A percentile compares a stretch with the other conserved stretches of the same genome.
Evolutionary conservation across 2,888 invertebrate genomes (phyloP).

Genomic region (Timema cristinae): DNA sequence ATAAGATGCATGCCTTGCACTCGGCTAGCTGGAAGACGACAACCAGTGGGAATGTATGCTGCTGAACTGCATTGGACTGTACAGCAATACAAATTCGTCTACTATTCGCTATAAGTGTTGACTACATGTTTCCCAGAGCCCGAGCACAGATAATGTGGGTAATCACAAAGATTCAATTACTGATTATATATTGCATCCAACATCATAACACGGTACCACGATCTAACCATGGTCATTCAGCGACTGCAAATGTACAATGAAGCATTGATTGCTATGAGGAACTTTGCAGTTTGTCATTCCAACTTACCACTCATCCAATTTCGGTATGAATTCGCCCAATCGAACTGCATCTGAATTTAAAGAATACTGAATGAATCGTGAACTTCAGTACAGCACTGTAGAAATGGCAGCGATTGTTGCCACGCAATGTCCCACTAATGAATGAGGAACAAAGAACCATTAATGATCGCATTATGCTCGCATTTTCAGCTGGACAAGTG

Average conservation of each 20-base stretch:
- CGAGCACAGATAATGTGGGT: constrained; percentile 3
- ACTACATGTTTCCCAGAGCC: not conserved
- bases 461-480: constrained; percentile 7
- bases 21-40: constrained; percentile 15
- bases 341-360: not conserved
- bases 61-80: too few relatives aligned
- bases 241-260: constrained; percentile 38
- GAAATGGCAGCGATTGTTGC: constrained; percentile 16
- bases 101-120: constrained; percentile 31
- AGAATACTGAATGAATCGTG: constrained; percentile 28
- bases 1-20: constrained; percentile 17
- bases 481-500: too few relatives aligned
- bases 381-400: constrained; percentile 33
- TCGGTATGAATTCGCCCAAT: constrained; percentile 35
- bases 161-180: constrained; percentile 23
- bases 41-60: constrained; percentile 16
- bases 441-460: not conserved
- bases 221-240: constrained; percentile 32
- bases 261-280: constrained; percentile 35
- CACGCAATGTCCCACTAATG: constrained; percentile 10
- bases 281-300: not conserved
- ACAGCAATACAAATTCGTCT: constrained; percentile 35
- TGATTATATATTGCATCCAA: not conserved
- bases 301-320: constrained; percentile 33
- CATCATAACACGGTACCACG: constrained; percentile 27